Evolutionary conservation across 2,888 invertebrate genomes (phyloP).

Genomic region (Cotesia congregata): DNA sequence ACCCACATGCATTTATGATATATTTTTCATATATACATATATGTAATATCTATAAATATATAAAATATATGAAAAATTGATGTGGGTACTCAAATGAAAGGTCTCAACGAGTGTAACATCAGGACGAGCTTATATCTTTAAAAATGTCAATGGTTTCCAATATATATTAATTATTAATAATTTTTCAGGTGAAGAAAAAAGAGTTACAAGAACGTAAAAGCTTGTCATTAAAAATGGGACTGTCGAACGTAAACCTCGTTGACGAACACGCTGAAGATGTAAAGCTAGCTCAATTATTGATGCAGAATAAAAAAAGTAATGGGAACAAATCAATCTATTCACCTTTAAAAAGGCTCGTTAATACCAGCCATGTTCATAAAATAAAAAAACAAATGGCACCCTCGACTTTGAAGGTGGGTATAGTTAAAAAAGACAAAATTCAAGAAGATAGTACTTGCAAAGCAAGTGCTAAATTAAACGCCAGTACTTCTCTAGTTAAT

Average conservation of each 20-base stretch:
- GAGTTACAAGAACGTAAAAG: constrained; percentile 79
- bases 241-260: constrained; percentile 83
- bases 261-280: constrained; percentile 86
- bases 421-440: not conserved
- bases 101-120: too few relatives aligned
- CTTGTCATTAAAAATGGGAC: constrained; percentile 80
- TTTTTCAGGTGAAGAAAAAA: constrained; percentile 78
- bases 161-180: constrained; percentile 32
- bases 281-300: constrained; percentile 83
- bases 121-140: too few relatives aligned
- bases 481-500: constrained; percentile 58
- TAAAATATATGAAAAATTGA: too few relatives aligned
- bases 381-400: constrained; percentile 48
- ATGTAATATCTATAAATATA: too few relatives aligned
- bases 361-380: constrained; percentile 55
- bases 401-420: not conserved
- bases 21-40: too few relatives aligned
- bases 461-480: constrained; percentile 41
- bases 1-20: too few relatives aligned
- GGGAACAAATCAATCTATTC: constrained; percentile 49
- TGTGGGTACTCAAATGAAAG: too few relatives aligned
- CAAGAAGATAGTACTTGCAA: constrained; percentile 43
- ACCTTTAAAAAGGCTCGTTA: constrained; percentile 58
- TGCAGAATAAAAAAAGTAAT: constrained; percentile 77
- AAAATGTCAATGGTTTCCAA: too few relatives aligned